phyloP scores from a whole-genome alignment of 1,140 invertebrate species.

The Diprion similis region DNA sequence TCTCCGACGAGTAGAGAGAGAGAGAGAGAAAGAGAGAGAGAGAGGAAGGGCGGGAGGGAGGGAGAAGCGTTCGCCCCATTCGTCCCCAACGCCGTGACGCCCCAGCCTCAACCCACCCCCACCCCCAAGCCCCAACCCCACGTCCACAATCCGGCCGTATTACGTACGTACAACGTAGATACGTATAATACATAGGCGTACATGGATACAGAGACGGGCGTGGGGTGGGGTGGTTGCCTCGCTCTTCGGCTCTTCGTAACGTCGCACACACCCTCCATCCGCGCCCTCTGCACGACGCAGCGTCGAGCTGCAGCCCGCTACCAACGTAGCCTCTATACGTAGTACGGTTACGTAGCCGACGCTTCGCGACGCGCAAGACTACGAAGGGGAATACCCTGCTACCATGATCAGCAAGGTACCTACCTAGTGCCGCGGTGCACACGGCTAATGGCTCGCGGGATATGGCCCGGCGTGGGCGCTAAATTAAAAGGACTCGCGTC shows the following conservation, averaged over 20 bases:
- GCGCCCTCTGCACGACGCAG: no score
- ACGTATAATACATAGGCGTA: no score
- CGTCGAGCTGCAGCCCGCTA: neutral
- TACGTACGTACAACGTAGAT: no score
- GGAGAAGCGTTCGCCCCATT: constrained; percentile 9
- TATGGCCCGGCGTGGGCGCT: no score
- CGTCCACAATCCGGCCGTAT: constrained; percentile 9
- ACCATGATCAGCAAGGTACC: no score
- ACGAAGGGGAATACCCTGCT: neutral
- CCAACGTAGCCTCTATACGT: neutral
- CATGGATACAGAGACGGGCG: no score
- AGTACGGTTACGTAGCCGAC: neutral
- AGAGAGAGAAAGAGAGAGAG: constrained; percentile 17
- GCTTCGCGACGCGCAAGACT: neutral
- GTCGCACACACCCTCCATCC: no score
- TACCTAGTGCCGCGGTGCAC: no score
- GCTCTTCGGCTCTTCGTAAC: no score
- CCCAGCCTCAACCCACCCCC: neutral
- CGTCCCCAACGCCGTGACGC: constrained; percentile 3
- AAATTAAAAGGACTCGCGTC: no score
- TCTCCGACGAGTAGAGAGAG: neutral
- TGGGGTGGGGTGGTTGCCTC: no score
- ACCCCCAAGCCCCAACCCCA: neutral
- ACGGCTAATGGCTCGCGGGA: no score
- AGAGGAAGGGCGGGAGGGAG: constrained; percentile 22